Evolutionary conservation across 2,797 vertebrate genomes (phyloP), one percentile per base, ranked within the genome.

Genomic region (Aratinga solstitialis): DNA sequence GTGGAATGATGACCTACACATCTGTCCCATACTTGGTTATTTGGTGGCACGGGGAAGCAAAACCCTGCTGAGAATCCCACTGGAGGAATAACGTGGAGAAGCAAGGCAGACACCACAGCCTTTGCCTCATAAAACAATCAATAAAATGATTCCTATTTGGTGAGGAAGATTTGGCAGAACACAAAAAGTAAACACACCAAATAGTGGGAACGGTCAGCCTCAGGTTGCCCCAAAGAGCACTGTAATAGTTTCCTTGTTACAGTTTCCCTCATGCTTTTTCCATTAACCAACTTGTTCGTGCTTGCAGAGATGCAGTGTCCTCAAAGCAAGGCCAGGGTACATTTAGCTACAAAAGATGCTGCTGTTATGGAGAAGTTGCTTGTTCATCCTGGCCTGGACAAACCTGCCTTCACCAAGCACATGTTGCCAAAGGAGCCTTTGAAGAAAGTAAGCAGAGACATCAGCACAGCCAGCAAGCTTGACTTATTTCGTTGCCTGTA

Each of bases 1-100:
- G 9, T 30, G 38, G 36, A 65, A 42, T 2, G 5, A 59, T 20
- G 26, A n/a, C n/a, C 47, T 38, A 5, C 15, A 20, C 13, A 53
- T 10, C n/a, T 61, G 10, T 23, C 51, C 29, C 14, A 5, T 16
- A 5, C 0, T 0, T 2, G 6, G 7, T 21, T 7, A 20, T 59
- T 43, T 1, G 6, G 42, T 38, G 15, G 9, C 24, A 32, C 22
- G 38, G 40, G 22, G 48, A 45, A 40, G 58, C 4, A 13, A 51
- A 78, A 40, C 10, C 27, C 24, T 50, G 38, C 43, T 8, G 43
- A 62, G 81, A 27, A 74, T 58, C 30, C 30, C 17, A 5, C 2
- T 73, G 40, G 27, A 53, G 32, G 10, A 66, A 29, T 2, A 24
- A 38, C 0, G 0, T 8, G 13, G 42, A 45, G 50, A 22, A 89